phyloP scores from a whole-genome alignment of 1,140 invertebrate genomes.

The Drosophila watanabei region DNA sequence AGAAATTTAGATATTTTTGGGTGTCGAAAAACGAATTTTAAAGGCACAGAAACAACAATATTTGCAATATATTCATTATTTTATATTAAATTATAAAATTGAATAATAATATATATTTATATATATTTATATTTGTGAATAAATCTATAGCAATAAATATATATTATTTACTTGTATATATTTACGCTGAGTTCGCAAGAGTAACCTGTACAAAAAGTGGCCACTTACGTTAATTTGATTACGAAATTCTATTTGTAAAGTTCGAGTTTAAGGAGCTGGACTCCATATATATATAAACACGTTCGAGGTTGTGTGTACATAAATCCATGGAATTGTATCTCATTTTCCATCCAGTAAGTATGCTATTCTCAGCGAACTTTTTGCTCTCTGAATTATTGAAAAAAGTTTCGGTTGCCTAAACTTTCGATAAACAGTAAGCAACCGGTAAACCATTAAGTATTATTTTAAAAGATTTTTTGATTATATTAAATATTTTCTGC shows the following conservation, averaged over 20 bases:
- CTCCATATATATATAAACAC: background rate
- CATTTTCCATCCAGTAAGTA: background rate
- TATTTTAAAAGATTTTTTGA: background rate
- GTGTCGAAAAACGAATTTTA: too few species aligned
- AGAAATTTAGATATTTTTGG: too few species aligned
- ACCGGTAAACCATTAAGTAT: background rate
- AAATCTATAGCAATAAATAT: background rate
- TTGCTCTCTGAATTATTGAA: constrained; percentile 6
- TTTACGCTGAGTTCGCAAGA: background rate
- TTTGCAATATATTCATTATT: background rate
- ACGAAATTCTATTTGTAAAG: constrained; percentile 22
- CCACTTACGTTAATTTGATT: constrained; percentile 26
- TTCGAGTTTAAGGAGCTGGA: constrained; percentile 18
- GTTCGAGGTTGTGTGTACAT: background rate
- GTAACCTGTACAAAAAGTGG: constrained; percentile 7
- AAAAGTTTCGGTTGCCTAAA: constrained; percentile 42
- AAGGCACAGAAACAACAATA: too few species aligned
- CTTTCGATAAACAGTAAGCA: constrained; percentile 39
- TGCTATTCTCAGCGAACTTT: background rate
- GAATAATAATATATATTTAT: too few species aligned
- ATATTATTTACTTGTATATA: background rate
- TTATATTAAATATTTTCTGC: background rate
- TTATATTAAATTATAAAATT: background rate
- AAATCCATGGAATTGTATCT: constrained; percentile 11
- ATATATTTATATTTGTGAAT: background rate